These are phyloP conservation scores for Phaethon lepturus DNA, from an alignment of 2,113 vertebrate genomes.

Conservation along the genomic window DNA sequence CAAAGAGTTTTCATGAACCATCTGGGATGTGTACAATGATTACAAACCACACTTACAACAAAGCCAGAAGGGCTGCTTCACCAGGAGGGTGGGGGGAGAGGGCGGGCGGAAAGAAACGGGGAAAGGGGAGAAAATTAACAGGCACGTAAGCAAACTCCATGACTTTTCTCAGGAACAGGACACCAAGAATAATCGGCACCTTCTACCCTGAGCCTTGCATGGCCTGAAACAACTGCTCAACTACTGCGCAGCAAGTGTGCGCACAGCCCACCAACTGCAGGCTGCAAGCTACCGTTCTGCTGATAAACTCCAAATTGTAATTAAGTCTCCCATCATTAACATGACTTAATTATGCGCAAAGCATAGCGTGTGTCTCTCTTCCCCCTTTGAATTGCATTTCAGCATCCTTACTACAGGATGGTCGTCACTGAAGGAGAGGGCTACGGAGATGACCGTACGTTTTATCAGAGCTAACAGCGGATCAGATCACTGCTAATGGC, in stretches of 20 bases:
- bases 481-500: background rate
- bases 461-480: slow-evolving; percentile 14
- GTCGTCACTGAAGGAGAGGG: background rate
- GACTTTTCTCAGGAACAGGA: slow-evolving; percentile 42
- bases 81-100: slow-evolving; percentile 16
- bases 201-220: background rate
- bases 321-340: background rate
- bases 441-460: background rate
- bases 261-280: background rate
- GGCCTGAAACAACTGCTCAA: background rate
- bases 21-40: slow-evolving; percentile 85
- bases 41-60: slow-evolving; percentile 80
- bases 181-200: background rate
- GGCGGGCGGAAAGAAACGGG: background rate
- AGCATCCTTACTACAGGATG: background rate
- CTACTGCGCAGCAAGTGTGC: background rate
- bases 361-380: background rate
- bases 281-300: background rate
- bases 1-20: slow-evolving; percentile 84
- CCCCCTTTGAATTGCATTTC: background rate
- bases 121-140: background rate
- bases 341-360: background rate
- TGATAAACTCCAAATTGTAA: background rate
- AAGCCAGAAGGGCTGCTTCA: slow-evolving; percentile 80
- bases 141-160: slow-evolving; percentile 23